Conservation (phyloP, 2,113 vertebrate genomes). For the Sula dactylatra region DNA sequence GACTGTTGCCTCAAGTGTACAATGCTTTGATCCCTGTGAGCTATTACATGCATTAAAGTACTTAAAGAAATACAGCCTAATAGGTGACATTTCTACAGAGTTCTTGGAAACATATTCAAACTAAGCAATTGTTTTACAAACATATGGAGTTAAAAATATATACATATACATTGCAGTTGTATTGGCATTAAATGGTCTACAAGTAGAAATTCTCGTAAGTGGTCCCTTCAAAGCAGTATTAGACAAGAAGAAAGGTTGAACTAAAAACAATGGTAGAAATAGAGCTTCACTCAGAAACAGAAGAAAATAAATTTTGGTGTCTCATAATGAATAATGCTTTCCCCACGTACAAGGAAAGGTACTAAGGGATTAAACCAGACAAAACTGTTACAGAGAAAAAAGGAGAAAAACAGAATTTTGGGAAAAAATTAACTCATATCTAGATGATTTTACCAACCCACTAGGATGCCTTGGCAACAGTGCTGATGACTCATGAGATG, state of each 20-base stretch:
- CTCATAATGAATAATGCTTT: not conserved
- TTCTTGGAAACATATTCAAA: not conserved
- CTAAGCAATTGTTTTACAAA: not conserved
- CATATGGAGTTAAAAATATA: not conserved
- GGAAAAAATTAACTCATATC: not conserved
- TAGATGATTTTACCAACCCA: not conserved
- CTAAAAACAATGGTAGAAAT: not conserved
- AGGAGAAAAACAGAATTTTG: accelerated
- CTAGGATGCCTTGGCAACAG: not conserved
- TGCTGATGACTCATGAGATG: not conserved
- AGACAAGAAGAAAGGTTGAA: not conserved
- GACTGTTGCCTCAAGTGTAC: not conserved
- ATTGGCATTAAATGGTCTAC: not conserved
- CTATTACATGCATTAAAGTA: not conserved
- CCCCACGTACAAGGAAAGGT: not conserved
- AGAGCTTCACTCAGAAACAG: not conserved
- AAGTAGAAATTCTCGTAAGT: not conserved
- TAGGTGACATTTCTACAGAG: not conserved
- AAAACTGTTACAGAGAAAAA: not conserved
- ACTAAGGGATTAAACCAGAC: not conserved
- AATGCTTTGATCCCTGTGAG: not conserved
- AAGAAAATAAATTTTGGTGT: not conserved
- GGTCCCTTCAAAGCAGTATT: not conserved
- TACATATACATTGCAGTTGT: not conserved
- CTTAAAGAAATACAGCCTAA: not conserved